phyloP scores from a whole-genome alignment of 1,140 invertebrate genomes.

The Danaus plexippus region DNA sequence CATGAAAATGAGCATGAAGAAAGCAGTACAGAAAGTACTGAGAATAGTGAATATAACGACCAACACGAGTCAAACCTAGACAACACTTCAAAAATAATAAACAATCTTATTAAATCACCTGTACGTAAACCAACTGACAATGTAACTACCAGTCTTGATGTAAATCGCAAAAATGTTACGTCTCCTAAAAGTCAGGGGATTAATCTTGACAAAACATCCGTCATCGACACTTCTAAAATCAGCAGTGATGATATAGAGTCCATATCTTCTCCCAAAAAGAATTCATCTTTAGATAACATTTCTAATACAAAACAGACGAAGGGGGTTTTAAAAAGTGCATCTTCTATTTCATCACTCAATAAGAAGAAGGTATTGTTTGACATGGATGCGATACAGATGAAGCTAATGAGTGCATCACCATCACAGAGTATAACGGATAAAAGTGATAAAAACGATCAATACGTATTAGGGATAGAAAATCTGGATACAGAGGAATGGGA shows the following conservation, averaged over 20 bases:
- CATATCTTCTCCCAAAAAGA: constrained; percentile 29
- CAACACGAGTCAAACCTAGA: constrained; percentile 26
- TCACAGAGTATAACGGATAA: constrained; percentile 58
- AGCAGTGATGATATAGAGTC: constrained; percentile 43
- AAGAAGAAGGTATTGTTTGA: constrained; percentile 77
- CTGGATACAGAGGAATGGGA: constrained; percentile 68
- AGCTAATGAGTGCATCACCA: constrained; percentile 61
- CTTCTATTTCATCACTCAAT: constrained; percentile 64
- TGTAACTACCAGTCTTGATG: not conserved
- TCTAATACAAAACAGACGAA: constrained; percentile 55
- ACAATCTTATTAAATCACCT: constrained; percentile 49
- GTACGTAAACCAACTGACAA: constrained; percentile 19
- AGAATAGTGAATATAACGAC: constrained; percentile 7
- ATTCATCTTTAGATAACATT: constrained; percentile 49
- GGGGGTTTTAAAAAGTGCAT: constrained; percentile 73
- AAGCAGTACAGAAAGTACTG: constrained; percentile 14
- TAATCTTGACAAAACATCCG: no score
- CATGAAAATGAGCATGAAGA: constrained; percentile 9
- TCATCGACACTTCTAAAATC: constrained; percentile 11
- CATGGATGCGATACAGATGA: constrained; percentile 71
- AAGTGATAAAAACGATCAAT: constrained; percentile 53
- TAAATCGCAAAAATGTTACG: not conserved
- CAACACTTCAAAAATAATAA: constrained; percentile 32
- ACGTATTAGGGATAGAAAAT: constrained; percentile 50
- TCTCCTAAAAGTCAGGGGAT: no score